Evolutionary conservation across 2,797 vertebrate genomes (phyloP).

Genomic region (Pogoniulus pusillus): DNA sequence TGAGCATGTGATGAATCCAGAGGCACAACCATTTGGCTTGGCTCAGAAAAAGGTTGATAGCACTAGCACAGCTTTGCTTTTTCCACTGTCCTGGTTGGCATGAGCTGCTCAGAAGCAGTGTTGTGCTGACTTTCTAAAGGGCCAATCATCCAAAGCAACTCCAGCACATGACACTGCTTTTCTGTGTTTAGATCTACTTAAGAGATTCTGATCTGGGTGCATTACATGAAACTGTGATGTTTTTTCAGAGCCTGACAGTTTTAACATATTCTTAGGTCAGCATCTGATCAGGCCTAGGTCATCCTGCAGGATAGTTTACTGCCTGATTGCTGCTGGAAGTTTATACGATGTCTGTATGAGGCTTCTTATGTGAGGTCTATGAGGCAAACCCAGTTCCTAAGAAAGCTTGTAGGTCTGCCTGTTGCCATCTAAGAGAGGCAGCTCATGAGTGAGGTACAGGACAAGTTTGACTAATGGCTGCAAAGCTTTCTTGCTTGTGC

Average conservation of each 20-base stretch:
- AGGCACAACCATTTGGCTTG: neutral
- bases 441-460: neutral
- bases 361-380: neutral
- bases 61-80: neutral
- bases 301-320: neutral
- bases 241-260: neutral
- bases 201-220: neutral
- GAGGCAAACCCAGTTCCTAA: neutral
- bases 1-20: neutral
- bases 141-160: neutral
- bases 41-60: neutral
- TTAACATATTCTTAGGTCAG: neutral
- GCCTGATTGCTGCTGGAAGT: neutral
- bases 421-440: fast-evolving
- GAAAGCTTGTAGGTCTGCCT: neutral
- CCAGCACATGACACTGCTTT: neutral
- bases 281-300: neutral
- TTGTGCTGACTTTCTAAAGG: neutral
- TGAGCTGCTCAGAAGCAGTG: neutral
- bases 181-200: neutral
- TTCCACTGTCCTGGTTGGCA: neutral
- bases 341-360: no score
- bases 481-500: neutral
- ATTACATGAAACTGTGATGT: neutral
- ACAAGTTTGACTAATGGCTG: neutral